phyloP scores from a whole-genome alignment of 2,797 vertebrate genomes.

The Xyrichtys novacula region DNA sequence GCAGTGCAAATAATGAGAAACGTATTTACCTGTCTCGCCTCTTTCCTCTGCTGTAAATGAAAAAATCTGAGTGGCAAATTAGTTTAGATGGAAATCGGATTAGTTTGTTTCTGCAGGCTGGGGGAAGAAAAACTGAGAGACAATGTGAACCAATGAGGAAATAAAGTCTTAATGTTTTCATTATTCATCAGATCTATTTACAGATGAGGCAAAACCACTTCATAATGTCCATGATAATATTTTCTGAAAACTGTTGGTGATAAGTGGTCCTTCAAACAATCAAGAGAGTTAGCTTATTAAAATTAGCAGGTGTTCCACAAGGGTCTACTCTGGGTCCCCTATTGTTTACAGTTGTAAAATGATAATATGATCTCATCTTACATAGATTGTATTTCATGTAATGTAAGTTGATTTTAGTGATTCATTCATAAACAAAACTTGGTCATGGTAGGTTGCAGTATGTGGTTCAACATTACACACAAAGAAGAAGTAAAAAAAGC shows the following conservation, averaged over 20 bases:
- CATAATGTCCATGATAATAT: no score
- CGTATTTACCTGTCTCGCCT: conserved; percentile 8
- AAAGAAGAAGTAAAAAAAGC: no score
- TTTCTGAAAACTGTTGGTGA: no score
- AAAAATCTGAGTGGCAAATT: neutral
- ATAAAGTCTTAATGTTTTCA: neutral
- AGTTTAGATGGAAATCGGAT: neutral
- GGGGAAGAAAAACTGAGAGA: neutral
- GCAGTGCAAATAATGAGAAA: conserved; percentile 13
- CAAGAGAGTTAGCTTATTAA: neutral
- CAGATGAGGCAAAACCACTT: no score
- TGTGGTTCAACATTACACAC: no score
- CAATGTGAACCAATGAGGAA: neutral
- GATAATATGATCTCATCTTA: neutral
- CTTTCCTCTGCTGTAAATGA: neutral
- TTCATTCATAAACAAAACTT: no score
- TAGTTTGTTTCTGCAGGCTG: neutral
- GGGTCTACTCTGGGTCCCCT: neutral
- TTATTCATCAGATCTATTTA: no score
- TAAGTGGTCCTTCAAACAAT: no score
- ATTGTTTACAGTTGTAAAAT: neutral
- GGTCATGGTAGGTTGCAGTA: no score
- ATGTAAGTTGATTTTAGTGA: no score
- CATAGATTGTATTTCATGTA: no score
- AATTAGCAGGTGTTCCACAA: neutral